Conservation (phyloP, 2,888 invertebrate species). For the Drosophila hawaiiensis region DNA sequence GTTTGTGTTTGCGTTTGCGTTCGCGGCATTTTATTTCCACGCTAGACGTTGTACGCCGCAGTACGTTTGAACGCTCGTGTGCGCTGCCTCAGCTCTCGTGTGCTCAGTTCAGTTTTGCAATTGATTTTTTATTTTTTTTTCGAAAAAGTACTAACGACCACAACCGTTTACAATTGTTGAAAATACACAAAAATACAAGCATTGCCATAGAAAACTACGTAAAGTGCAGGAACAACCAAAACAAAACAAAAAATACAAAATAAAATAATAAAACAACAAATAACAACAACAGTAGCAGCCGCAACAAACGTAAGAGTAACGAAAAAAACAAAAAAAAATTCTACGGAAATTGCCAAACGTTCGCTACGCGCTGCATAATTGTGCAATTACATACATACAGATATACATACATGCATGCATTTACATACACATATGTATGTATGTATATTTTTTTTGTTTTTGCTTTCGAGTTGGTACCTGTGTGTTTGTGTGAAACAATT, state of each 20-base stretch:
- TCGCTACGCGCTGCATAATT: conserved; percentile 74
- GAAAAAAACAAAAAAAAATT: conserved; percentile 36
- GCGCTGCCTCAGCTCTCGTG: conserved; percentile 67
- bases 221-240: conserved; percentile 42
- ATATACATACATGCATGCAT: conserved; percentile 16
- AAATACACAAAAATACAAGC: conserved; percentile 32
- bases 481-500: conserved; percentile 46
- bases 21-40: conserved; percentile 63
- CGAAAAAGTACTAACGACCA: conserved; percentile 40
- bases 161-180: conserved; percentile 47
- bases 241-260: conserved; percentile 27
- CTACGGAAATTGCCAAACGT: conserved; percentile 61
- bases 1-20: conserved; percentile 48
- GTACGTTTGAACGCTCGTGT: conserved; percentile 64
- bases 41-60: conserved; percentile 72
- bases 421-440: conserved; percentile 20
- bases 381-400: conserved; percentile 67
- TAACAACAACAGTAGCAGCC: conserved; percentile 46
- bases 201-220: conserved; percentile 50
- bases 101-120: conserved; percentile 67
- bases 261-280: conserved; percentile 41
- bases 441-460: conserved; percentile 53
- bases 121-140: conserved; percentile 71
- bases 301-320: conserved; percentile 58
- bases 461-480: conserved; percentile 40